Evolutionary conservation across 2,888 invertebrate species (phyloP), one percentile per base, ranked within the genome.

Genomic region (Mycalesis mineus): DNA sequence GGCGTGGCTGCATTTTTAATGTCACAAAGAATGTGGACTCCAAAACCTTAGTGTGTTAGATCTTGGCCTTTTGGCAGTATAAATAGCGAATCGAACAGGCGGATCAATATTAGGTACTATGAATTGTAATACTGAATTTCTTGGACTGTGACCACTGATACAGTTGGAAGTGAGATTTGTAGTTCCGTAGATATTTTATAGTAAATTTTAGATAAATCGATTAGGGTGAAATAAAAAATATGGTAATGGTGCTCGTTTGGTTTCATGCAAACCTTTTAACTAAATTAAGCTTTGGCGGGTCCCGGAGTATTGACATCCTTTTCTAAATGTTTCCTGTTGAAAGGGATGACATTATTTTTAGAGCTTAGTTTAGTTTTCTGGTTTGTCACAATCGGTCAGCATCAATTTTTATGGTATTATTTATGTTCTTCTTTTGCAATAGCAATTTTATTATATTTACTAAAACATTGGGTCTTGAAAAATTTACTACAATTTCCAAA

Each of bases 111-210:
- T 73, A 73, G 70, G 67, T 71, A 71, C 68, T 62, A 64, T 62
- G 52, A 55, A 50, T 57, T 54, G 44, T 68, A 71, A 60, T 53
- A 69, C 76, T 52, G 44, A 55, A 62, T 53, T 62, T 62, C 60
- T 50, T 49, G 9, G 42, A 55, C 57, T 78, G 78, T 77, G 74
- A 67, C 58, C 15, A 33, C 28, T 66, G 62, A 47, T 73, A 71
- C 75, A 74, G 74, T 67, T 50, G 68, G 71, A 77, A 84, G 82
- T 85, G 86, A 83, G 82, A 83, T 77, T 77, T 66, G 72, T 77
- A 77, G 72, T 69, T 58, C 60, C 54, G 55, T 62, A 62, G 60
- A 44, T 60, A 62, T 58, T 62, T 62, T 55, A 60, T 57, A 55
- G 45, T 41, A 56, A 51, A 55, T 51, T 47, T 28, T 55, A 55